Evolutionary conservation across 2,113 vertebrate species (phyloP).

Genomic region (Takifugu bimaculatus): DNA sequence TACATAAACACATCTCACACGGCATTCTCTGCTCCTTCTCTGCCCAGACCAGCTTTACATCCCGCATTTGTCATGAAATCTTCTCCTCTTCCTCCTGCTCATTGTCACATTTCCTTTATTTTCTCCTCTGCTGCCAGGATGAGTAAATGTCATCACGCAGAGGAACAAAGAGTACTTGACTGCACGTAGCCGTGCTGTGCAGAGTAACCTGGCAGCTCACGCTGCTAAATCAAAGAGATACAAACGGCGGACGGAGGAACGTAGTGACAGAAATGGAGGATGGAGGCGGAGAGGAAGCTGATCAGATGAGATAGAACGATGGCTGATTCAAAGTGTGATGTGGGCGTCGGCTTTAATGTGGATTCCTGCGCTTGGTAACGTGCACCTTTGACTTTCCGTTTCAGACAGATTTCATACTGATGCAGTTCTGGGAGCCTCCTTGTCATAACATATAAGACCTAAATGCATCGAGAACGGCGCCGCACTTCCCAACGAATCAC

Average conservation of each 20-base stretch:
- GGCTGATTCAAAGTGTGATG: conserved; percentile 20
- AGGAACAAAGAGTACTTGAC: conserved; percentile 2
- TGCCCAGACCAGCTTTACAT: conserved; percentile 19
- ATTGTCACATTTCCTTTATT: conserved; percentile 6
- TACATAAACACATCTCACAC: conserved; percentile 46
- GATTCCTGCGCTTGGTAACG: background rate
- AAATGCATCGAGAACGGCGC: background rate
- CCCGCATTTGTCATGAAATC: conserved; percentile 22
- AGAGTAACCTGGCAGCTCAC: conserved; percentile 1
- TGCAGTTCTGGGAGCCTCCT: conserved; percentile 1
- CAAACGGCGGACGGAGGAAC: background rate
- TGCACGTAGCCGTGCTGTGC: background rate
- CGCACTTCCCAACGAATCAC: conserved; percentile 28
- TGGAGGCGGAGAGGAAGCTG: background rate
- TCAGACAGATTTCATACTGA: conserved; percentile 4
- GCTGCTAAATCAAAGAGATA: background rate
- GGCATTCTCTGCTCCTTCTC: conserved; percentile 12
- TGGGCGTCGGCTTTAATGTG: background rate
- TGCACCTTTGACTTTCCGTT: conserved; percentile 6
- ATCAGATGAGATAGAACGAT: background rate
- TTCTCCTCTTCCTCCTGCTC: conserved; percentile 18
- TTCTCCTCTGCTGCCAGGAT: conserved; percentile 7
- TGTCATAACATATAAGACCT: conserved; percentile 12
- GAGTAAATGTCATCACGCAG: conserved; percentile 1
- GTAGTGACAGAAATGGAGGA: background rate